Conservation (phyloP, 2,888 invertebrate genomes). For the Cheilosia vernalis region DNA sequence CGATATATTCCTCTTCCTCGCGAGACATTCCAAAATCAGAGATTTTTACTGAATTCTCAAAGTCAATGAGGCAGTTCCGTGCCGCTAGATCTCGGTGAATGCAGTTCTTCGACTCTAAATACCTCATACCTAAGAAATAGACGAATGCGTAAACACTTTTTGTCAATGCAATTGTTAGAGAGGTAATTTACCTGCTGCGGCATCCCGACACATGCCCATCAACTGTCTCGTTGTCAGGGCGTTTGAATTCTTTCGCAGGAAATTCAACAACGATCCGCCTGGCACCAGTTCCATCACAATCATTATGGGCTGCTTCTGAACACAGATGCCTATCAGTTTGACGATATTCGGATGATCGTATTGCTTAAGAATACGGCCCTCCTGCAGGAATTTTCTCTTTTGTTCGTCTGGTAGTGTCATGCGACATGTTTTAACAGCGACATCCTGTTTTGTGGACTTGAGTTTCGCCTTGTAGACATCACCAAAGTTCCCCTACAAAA, state of each 20-base stretch:
- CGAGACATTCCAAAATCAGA: conserved; percentile 99
- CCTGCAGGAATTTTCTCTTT: conserved; percentile 96
- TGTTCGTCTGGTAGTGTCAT: conserved; percentile 96
- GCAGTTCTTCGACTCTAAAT: conserved; percentile 97
- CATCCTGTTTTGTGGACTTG: conserved; percentile 92
- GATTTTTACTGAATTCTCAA: conserved; percentile 95
- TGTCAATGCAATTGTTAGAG: not conserved
- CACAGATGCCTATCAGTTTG: conserved; percentile 97
- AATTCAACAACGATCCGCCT: conserved; percentile 94
- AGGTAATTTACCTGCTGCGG: conserved; percentile 88
- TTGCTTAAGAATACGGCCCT: conserved; percentile 97
- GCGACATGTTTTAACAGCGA: conserved; percentile 97
- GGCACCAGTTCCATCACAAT: conserved; percentile 98
- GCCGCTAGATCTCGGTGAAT: conserved; percentile 98
- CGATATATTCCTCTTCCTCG: conserved; percentile 97
- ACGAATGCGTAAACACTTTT: not conserved
- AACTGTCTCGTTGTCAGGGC: conserved; percentile 87
- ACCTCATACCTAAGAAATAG: conserved; percentile 89
- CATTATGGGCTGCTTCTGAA: conserved; percentile 99
- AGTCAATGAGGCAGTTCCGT: conserved; percentile 91
- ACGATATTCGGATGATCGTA: conserved; percentile 99
- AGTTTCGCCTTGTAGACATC: conserved; percentile 97
- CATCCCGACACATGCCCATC: conserved; percentile 96
- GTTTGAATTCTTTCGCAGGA: conserved; percentile 91
- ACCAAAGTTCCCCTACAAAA: conserved; percentile 95